These are phyloP conservation scores for Hyles vespertilio DNA, from an alignment of 1,140 invertebrate genomes.

Conservation along the genomic window DNA sequence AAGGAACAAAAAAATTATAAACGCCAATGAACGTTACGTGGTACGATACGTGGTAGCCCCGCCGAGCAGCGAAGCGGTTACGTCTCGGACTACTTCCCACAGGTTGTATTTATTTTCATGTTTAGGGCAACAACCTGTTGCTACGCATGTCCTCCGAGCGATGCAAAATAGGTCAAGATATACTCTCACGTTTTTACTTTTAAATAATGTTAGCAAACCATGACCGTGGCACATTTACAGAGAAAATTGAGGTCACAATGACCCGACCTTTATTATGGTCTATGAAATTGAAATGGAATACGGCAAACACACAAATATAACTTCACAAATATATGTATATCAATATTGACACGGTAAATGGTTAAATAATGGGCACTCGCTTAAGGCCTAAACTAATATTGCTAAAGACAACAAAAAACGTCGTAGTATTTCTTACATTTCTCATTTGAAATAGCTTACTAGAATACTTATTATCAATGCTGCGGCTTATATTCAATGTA, in stretches of 20 bases:
- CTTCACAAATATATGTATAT: slow-evolving; percentile 14
- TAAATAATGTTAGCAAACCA: background rate
- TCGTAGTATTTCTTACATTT: background rate
- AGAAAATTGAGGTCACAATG: background rate
- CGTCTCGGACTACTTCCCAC: slow-evolving; percentile 59
- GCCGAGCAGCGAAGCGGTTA: slow-evolving; percentile 13
- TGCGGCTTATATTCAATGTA: no score
- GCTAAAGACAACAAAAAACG: slow-evolving; percentile 26
- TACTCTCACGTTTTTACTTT: no score
- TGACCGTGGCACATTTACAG: no score
- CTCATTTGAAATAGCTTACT: no score
- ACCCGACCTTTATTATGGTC: background rate
- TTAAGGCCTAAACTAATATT: slow-evolving; percentile 36
- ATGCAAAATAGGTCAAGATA: no score
- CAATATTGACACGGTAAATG: slow-evolving; percentile 48
- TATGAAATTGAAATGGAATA: slow-evolving; percentile 39
- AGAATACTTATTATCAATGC: no score
- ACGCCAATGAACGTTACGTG: slow-evolving; percentile 8
- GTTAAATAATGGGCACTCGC: slow-evolving; percentile 34
- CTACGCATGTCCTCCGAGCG: background rate
- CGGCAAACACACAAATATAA: slow-evolving; percentile 16
- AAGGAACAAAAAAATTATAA: slow-evolving; percentile 31
- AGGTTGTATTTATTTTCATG: slow-evolving; percentile 53
- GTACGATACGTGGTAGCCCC: slow-evolving; percentile 19
- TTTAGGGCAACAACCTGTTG: slow-evolving; percentile 53